Percentiles rank a stretch among this genome's conserved stretches.
Conservation (phyloP, 2,888 invertebrate species). For the Tortricodes alternella region DNA sequence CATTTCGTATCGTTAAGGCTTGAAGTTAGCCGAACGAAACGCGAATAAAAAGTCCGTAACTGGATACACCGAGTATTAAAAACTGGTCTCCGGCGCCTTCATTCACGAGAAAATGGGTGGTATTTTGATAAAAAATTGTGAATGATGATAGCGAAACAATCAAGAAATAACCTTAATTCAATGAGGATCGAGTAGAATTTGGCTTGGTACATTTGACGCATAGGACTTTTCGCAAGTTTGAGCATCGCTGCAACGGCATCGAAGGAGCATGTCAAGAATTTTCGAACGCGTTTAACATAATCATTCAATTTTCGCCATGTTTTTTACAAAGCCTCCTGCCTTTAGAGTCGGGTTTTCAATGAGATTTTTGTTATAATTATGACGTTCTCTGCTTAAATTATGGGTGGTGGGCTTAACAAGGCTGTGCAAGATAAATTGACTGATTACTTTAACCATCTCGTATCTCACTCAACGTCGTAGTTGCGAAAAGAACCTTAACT, state of each 20-base stretch:
- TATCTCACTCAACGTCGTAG: too few relatives aligned
- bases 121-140: conserved; percentile 47
- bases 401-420: conserved; percentile 46
- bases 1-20: conserved; percentile 38
- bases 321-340: conserved; percentile 33
- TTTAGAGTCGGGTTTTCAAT: conserved; percentile 40
- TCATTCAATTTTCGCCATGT: conserved; percentile 48
- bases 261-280: conserved; percentile 51
- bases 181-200: background rate
- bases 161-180: conserved; percentile 19
- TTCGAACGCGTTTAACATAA: conserved; percentile 41
- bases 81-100: conserved; percentile 63
- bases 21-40: conserved; percentile 37
- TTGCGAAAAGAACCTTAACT: too few relatives aligned
- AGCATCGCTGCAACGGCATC: conserved; percentile 11
- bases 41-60: conserved; percentile 32
- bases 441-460: too few relatives aligned
- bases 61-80: conserved; percentile 41
- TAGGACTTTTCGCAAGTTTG: background rate
- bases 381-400: conserved; percentile 33
- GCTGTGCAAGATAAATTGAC: too few relatives aligned
- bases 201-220: background rate
- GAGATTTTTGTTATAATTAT: conserved; percentile 35
- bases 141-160: conserved; percentile 33
- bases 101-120: conserved; percentile 59